Conservation (phyloP, 2,888 invertebrate genomes). For the Leptura quadrifasciata region DNA sequence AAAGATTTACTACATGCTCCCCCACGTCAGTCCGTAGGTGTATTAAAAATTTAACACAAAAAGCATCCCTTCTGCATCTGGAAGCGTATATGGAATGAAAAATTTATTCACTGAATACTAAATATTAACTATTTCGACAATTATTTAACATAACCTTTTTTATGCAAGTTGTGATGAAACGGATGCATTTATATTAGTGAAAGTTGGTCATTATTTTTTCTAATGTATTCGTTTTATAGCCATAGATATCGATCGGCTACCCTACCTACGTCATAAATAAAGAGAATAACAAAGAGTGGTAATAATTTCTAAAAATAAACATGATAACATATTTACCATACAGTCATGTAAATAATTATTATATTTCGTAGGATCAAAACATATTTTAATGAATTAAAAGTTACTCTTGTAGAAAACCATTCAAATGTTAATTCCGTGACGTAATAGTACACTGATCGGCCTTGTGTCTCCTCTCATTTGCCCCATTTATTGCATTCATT, state of each 20-base stretch:
- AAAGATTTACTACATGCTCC: too few relatives aligned
- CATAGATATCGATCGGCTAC: not conserved
- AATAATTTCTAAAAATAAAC: constrained; percentile 27
- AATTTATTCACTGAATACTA: too few relatives aligned
- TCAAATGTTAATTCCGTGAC: constrained; percentile 37
- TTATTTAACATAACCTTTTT: too few relatives aligned
- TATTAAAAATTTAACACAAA: too few relatives aligned
- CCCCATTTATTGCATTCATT: constrained; percentile 27
- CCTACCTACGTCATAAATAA: not conserved
- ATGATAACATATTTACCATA: constrained; percentile 17
- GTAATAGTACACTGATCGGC: constrained; percentile 30
- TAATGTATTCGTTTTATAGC: too few relatives aligned
- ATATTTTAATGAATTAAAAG: constrained; percentile 33
- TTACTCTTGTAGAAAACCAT: constrained; percentile 25
- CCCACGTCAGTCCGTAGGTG: too few relatives aligned
- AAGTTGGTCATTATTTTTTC: too few relatives aligned
- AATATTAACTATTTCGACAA: too few relatives aligned
- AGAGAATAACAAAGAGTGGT: not conserved
- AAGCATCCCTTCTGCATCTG: too few relatives aligned
- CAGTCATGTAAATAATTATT: constrained; percentile 18
- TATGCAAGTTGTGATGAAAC: too few relatives aligned
- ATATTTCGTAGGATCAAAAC: constrained; percentile 7
- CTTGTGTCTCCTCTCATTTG: constrained; percentile 38
- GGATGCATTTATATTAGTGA: too few relatives aligned
- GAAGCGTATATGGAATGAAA: too few relatives aligned